A percentile compares a stretch with the other conserved stretches of the same genome.
These are phyloP conservation scores for Vombatus ursinus DNA, from an alignment of 2,113 vertebrate species.

Conservation along the genomic window DNA sequence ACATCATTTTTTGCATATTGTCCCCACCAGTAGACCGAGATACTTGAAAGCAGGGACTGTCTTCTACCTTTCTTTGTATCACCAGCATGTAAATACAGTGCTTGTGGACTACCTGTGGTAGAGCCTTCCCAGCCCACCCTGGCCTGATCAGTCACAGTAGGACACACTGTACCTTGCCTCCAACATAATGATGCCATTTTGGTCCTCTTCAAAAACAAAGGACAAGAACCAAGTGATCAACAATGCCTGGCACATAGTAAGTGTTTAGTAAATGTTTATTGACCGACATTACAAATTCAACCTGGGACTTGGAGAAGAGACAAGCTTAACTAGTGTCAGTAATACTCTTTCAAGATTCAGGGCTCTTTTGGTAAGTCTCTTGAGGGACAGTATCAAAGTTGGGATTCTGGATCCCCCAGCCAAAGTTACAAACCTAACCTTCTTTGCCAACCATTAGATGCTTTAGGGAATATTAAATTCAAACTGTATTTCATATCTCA, in stretches of 20 bases:
- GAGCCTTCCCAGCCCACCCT: neutral
- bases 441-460: conserved; percentile 19
- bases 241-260: neutral
- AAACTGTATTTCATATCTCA: neutral
- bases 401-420: neutral
- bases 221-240: neutral
- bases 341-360: neutral
- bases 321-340: neutral
- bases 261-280: neutral
- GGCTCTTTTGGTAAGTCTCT: neutral
- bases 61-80: neutral
- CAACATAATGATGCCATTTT: neutral
- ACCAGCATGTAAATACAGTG: neutral
- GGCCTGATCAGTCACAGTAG: neutral
- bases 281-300: neutral
- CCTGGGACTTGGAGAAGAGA: neutral
- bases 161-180: neutral
- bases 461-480: conserved; percentile 11
- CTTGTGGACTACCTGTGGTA: neutral
- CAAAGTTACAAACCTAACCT: neutral
- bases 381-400: neutral
- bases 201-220: neutral
- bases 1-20: neutral
- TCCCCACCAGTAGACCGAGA: neutral
- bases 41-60: neutral